Conservation (phyloP, 2,797 vertebrate species). For the Decapterus maruadsi region DNA sequence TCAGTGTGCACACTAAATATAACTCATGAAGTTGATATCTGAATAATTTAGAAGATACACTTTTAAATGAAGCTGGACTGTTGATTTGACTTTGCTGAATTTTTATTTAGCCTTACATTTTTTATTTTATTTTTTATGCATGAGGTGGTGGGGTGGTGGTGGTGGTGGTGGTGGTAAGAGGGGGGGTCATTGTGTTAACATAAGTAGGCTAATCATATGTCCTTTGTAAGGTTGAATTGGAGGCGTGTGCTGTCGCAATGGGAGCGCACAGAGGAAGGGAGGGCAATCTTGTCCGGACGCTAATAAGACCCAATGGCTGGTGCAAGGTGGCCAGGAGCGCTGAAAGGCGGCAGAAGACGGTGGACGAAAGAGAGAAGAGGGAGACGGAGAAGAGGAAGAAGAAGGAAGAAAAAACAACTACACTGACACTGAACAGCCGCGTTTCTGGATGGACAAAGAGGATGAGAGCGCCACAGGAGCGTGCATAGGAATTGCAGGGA, state of each 20-base stretch:
- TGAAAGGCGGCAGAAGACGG: constrained; percentile 67
- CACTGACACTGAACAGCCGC: neutral
- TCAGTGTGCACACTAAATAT: neutral
- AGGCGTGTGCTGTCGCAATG: constrained; percentile 85
- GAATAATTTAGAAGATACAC: neutral
- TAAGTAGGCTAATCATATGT: constrained; percentile 67
- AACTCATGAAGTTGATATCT: neutral
- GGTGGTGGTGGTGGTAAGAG: neutral
- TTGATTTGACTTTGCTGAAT: constrained; percentile 1
- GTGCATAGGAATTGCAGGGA: constrained; percentile 34
- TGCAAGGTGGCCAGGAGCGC: constrained; percentile 82
- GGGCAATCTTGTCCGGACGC: constrained; percentile 83
- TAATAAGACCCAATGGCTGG: constrained; percentile 87
- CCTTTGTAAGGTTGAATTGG: constrained; percentile 78
- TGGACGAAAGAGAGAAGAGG: constrained; percentile 60
- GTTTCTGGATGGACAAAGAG: constrained; percentile 60
- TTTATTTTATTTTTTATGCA: no score
- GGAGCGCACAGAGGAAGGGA: constrained; percentile 87
- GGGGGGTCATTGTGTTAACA: constrained; percentile 58
- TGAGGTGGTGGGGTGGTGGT: no score
- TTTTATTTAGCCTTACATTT: constrained; percentile 2
- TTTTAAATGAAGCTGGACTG: no score
- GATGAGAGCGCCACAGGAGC: constrained; percentile 62
- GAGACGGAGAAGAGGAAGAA: constrained; percentile 32
- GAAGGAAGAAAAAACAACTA: constrained; percentile 9